A percentile compares a stretch with the other conserved stretches of the same genome.
These are phyloP conservation scores for Protosalanx chinensis DNA, from an alignment of 2,797 vertebrate species.

Conservation along the genomic window DNA sequence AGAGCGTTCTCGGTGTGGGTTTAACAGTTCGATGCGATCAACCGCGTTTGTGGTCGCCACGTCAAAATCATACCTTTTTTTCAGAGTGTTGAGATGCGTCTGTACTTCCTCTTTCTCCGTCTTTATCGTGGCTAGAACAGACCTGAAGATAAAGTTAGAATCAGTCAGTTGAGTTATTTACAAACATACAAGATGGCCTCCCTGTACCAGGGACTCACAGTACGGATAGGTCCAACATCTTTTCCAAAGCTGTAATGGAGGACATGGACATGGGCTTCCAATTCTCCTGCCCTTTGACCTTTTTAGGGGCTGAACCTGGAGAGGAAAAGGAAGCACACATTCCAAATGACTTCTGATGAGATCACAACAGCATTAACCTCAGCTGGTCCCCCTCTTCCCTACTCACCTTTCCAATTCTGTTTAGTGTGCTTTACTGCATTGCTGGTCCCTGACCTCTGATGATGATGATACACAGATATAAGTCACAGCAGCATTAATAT, in stretches of 20 bases:
- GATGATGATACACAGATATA: not conserved
- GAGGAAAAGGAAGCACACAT: not conserved
- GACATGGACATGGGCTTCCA: slow-evolving; percentile 56
- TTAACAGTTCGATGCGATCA: not conserved
- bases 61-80: slow-evolving; percentile 57
- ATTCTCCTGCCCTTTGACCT: slow-evolving; percentile 44
- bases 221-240: slow-evolving; percentile 64
- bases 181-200: not conserved
- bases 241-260: slow-evolving; percentile 60
- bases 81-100: slow-evolving; percentile 71
- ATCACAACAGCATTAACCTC: not conserved
- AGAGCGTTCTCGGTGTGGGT: not conserved
- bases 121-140: slow-evolving; percentile 53
- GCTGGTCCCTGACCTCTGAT: not conserved
- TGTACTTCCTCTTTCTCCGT: slow-evolving; percentile 64
- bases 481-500: not conserved
- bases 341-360: not conserved
- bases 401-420: slow-evolving; percentile 54
- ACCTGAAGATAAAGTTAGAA: slow-evolving; percentile 43
- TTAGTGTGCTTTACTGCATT: not conserved
- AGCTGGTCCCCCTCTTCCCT: not conserved
- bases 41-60: not conserved
- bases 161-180: not conserved
- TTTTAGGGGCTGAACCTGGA: slow-evolving; percentile 26
- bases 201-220: slow-evolving; percentile 66